Conservation (phyloP, 2,113 vertebrate genomes). For the Thomomys bottae region DNA sequence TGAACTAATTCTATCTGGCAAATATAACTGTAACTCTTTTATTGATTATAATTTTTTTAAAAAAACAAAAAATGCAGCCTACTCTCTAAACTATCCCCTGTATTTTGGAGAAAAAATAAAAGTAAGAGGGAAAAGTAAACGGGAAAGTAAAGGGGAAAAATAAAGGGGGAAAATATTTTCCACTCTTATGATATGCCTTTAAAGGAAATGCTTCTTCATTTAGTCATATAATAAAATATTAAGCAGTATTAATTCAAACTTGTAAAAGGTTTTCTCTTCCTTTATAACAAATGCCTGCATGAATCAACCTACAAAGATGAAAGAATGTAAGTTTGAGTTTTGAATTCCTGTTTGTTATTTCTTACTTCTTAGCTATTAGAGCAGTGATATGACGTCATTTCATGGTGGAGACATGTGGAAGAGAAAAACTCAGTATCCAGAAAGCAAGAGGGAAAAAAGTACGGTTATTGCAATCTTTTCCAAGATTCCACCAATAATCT, state of each 20-base stretch:
- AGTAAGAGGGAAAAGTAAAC: too few relatives aligned
- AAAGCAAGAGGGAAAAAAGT: not conserved
- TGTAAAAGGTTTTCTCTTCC: not conserved
- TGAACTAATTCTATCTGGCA: too few relatives aligned
- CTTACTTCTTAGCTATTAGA: not conserved
- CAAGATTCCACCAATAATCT: not conserved
- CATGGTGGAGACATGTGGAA: not conserved
- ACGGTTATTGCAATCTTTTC: not conserved
- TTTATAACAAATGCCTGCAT: not conserved
- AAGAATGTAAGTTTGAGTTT: not conserved
- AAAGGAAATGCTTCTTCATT: not conserved
- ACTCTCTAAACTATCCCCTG: not conserved
- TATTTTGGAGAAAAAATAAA: not conserved
- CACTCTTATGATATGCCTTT: too few relatives aligned
- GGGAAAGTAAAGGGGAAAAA: too few relatives aligned
- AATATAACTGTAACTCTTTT: too few relatives aligned
- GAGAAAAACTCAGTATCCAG: not conserved
- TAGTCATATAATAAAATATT: not conserved
- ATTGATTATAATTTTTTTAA: too few relatives aligned
- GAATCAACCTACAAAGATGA: not conserved
- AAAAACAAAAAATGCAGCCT: too few relatives aligned
- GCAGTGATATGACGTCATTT: not conserved
- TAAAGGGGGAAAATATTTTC: not conserved
- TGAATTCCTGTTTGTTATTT: not conserved
- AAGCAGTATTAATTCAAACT: not conserved